These are phyloP conservation scores for Ecdyonurus torrentis DNA, from an alignment of 2,888 invertebrate genomes.

Conservation along the genomic window DNA sequence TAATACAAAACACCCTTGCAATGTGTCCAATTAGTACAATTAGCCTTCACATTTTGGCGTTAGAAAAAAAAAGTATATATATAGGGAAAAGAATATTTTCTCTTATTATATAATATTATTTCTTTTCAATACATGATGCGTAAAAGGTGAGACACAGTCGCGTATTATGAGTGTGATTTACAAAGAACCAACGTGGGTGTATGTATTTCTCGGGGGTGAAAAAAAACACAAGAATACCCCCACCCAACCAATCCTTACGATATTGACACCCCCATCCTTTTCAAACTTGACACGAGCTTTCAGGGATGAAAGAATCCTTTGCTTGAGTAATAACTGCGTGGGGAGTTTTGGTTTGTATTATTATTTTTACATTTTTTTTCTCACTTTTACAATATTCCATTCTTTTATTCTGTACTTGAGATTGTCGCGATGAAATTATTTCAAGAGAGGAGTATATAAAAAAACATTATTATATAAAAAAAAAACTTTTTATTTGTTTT, in stretches of 20 bases:
- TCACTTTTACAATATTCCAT: not conserved
- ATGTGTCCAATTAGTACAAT: not conserved
- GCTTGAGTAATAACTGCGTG: not conserved
- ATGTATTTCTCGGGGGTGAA: too few relatives aligned
- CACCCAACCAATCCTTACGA: too few relatives aligned
- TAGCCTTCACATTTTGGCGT: not conserved
- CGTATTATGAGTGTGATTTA: not conserved
- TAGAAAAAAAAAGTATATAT: too few relatives aligned
- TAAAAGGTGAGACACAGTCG: not conserved
- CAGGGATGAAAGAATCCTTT: not conserved
- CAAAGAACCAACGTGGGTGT: too few relatives aligned
- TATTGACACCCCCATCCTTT: not conserved
- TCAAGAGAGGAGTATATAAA: too few relatives aligned
- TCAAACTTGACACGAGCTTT: not conserved
- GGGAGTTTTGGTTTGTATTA: not conserved
- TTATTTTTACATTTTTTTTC: not conserved
- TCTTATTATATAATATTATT: not conserved
- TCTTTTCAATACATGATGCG: too few relatives aligned
- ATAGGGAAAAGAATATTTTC: too few relatives aligned
- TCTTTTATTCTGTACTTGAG: not conserved
- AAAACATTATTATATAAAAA: too few relatives aligned
- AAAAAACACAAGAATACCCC: too few relatives aligned
- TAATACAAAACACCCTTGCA: not conserved
- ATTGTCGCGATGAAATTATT: not conserved
- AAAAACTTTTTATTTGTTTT: too few relatives aligned